Evolutionary conservation across 2,797 vertebrate species (phyloP), one percentile per base, ranked within the genome.

Genomic region (Neosilurus hyrtlii): DNA sequence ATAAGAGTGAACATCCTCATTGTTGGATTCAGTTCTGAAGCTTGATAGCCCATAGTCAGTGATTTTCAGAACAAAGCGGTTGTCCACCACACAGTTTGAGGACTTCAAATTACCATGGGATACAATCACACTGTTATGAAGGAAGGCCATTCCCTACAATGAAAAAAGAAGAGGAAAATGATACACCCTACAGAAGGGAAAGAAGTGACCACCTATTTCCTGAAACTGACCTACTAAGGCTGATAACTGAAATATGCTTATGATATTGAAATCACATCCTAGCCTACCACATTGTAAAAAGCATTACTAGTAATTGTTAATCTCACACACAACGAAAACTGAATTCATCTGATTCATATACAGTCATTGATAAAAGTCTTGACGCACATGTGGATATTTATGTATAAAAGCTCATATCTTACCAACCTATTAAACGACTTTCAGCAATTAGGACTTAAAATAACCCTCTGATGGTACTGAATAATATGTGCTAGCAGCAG

Each of bases 61-160:
- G 93, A 99, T 96, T 92, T 98, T 99, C 82, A 99, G 94, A 80
- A 99, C 97, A 2, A 99, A 99, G 83, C 97, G 96, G 20, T 96
- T 96, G 75, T 99, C 97, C 2, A 99, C 97, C 15, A 99, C 96
- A 0, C 97, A 99, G 94, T 99, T 98, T 61, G 96, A 97, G 0
- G 97, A 98, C 90, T 97, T 98, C 80, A 98, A 95, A 91, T 96
- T 98, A 10, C 97, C 97, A 0, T 98, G 97, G 82, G 94, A 96
- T 54, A 93, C 14, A 56, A 98, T 96, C 81, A 94, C 95, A 1
- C 97, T 96, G 62, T 94, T 95, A 91, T 99, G 97, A 43, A 98
- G 95, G 86, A 97, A 99, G 1, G 95, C 91, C 97, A 98, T 97
- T 18, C 97, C 97, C 97, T 98, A 89, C 73, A 6, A 0, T 14